Evolutionary conservation across 2,888 invertebrate species (phyloP).

Genomic region (Calliphora vomitoria): DNA sequence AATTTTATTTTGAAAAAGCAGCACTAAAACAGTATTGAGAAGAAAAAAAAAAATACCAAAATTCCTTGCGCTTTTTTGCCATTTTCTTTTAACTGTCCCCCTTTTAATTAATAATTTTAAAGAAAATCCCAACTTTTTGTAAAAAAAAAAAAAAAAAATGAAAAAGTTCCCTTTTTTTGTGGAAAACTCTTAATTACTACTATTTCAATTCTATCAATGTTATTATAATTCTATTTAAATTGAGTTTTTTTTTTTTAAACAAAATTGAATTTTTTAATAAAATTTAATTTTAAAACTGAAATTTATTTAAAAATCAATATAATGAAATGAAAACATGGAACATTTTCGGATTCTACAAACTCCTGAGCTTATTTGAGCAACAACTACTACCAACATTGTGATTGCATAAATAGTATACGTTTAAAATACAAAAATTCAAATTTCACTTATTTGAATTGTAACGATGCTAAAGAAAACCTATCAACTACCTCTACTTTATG

Average conservation of each 20-base stretch:
- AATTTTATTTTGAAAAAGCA: constrained; percentile 27
- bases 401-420: neutral
- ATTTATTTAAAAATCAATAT: constrained; percentile 73
- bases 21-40: constrained; percentile 28
- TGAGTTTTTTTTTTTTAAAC: constrained; percentile 1
- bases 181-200: neutral
- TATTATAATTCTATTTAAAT: neutral
- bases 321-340: constrained; percentile 42
- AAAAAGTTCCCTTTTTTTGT: constrained; percentile 18
- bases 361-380: constrained; percentile 11
- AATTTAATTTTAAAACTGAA: constrained; percentile 79
- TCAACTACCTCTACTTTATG: neutral
- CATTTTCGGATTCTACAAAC: constrained; percentile 34
- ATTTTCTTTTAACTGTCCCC: constrained; percentile 44
- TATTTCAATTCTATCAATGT: neutral
- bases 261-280: constrained; percentile 60
- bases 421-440: neutral
- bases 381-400: neutral
- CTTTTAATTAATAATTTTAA: constrained; percentile 2
- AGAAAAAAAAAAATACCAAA: constrained; percentile 31
- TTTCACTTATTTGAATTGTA: neutral
- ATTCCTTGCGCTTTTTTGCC: constrained; percentile 72
- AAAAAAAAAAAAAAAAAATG: neutral
- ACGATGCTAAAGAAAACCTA: neutral
- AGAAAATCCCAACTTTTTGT: neutral